Evolutionary conservation across 2,113 vertebrate genomes (phyloP), one percentile per base, ranked within the genome.

Genomic region (Saccopteryx leptura): DNA sequence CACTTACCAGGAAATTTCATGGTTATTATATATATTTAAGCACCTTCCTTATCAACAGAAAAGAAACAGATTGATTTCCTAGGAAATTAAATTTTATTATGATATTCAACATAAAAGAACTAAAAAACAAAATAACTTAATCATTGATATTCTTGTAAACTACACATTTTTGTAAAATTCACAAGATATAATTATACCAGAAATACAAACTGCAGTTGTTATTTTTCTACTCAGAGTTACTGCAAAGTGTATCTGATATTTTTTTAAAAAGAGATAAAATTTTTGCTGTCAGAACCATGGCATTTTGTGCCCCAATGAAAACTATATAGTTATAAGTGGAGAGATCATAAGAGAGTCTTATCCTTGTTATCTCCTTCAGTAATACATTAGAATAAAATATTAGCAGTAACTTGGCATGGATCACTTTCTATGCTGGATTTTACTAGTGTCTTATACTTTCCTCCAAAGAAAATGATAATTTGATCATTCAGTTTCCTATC

Each of bases 101-200:
- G 4, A 13, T 69, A 85, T 46, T 78, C 68, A 87, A 56, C 72
- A 58, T 90, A 83, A 66, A 21, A 21, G 8, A 95, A 61, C 39
- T 48, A 4, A 39, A n/a, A 90, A 58, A 21, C n/a, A 18, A 60
- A 95, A 69, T 26, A 56, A 72, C 15, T 58, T 58, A 94, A 61
- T n/a, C 56, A 83, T 28, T 68, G 52, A 84, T 94, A 87, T 92
- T 91, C 33, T 60, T 84, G 78, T 75, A 52, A 92, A 78, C 28
- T 58, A 61, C 24, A 78, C 1, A 24, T 58, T 61, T 66, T 68
- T 78, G 10, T 74, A 88, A 69, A 68, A 72, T 80, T 74, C 76
- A 74, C 10, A 48, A 52, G n/a, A 72, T 21, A 72, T 46, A 90
- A 87, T 11, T 66, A 11, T 88, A 19, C 7, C 21, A 74, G 18